Percentiles rank a stretch among this genome's conserved stretches.
Evolutionary conservation across 2,113 vertebrate genomes (phyloP).

Genomic region (Azemiops feae): DNA sequence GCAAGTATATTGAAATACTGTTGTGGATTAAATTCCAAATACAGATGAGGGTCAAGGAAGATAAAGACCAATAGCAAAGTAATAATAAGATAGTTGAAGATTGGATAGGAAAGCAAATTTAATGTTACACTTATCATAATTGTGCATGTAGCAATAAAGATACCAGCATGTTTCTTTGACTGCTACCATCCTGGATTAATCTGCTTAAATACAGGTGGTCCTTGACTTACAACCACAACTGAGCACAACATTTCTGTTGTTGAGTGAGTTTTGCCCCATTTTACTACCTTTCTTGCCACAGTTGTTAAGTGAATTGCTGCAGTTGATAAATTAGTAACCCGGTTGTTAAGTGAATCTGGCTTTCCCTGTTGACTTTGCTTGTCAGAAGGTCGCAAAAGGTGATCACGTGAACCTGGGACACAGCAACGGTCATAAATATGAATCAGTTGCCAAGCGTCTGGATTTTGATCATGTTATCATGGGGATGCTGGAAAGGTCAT

Average conservation of each 20-base stretch:
- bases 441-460: background rate
- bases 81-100: constrained; percentile 1
- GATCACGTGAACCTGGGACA: background rate
- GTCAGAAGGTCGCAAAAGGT: background rate
- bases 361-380: background rate
- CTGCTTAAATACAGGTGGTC: background rate
- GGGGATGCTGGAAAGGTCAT: background rate
- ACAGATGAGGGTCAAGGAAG: constrained; percentile 13
- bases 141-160: background rate
- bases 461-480: background rate
- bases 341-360: background rate
- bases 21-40: constrained; percentile 20
- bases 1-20: constrained; percentile 21
- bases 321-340: background rate
- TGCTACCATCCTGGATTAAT: background rate
- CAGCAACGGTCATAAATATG: background rate
- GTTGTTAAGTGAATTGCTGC: background rate
- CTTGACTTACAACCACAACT: background rate
- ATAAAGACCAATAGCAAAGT: background rate
- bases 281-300: background rate
- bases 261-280: background rate
- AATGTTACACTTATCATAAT: constrained; percentile 32
- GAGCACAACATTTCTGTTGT: background rate
- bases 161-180: background rate
- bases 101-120: constrained; percentile 30